Conservation (phyloP, 2,888 invertebrate species). For the Macaria liturata region DNA sequence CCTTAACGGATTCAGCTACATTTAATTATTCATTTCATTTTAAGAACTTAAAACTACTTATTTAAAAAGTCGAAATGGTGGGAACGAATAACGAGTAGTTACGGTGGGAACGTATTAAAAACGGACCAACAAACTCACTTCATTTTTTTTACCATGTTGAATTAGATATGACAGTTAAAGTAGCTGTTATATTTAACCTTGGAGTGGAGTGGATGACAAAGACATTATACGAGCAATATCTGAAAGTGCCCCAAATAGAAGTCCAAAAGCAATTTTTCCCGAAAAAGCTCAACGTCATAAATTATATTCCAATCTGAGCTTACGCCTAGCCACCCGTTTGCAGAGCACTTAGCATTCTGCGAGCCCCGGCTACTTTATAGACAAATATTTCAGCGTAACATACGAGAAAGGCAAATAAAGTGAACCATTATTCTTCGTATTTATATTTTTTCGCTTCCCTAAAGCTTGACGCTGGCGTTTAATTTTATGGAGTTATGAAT, state of each 20-base stretch:
- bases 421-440: conserved; percentile 46
- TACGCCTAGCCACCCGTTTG: conserved; percentile 47
- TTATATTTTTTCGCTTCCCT: conserved; percentile 37
- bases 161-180: no score
- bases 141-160: no score
- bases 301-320: conserved; percentile 49
- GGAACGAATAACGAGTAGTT: no score
- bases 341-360: conserved; percentile 62
- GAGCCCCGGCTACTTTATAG: conserved; percentile 59
- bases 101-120: no score
- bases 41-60: no score
- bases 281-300: conserved; percentile 37
- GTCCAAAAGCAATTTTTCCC: conserved; percentile 18
- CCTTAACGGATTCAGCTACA: no score
- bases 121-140: no score
- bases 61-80: no score
- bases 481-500: conserved; percentile 45
- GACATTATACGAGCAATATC: background rate
- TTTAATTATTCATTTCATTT: no score
- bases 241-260: conserved; percentile 2
- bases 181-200: no score
- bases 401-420: conserved; percentile 54
- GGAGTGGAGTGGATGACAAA: no score
- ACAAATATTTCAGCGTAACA: conserved; percentile 63
- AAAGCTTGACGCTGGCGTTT: conserved; percentile 48